Percentiles rank a stretch among this genome's conserved stretches.
phyloP scores from a whole-genome alignment of 2,113 vertebrate genomes.

The Phylloscopus whistleri region DNA sequence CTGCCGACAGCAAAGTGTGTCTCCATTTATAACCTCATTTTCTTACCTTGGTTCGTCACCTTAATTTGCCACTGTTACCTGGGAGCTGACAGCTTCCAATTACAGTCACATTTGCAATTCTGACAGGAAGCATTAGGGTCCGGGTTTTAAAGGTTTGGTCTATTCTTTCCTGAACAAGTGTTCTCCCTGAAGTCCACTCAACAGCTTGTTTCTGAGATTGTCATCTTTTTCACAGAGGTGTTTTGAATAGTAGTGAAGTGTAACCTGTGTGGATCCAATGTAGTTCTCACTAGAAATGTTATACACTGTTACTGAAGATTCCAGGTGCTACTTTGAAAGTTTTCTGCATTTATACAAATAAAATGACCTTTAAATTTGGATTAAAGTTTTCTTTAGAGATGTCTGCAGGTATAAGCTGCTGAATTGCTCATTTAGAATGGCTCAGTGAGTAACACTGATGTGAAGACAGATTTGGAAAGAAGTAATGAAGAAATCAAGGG shows the following conservation, averaged over 20 bases:
- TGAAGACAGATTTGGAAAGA: neutral
- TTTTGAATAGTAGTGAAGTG: neutral
- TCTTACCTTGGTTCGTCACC: conserved; percentile 25
- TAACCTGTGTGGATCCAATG: neutral
- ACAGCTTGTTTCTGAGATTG: neutral
- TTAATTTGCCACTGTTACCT: conserved; percentile 30
- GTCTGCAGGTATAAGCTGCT: neutral
- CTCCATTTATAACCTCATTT: conserved; percentile 21
- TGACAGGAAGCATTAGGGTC: neutral
- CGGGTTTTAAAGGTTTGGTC: neutral
- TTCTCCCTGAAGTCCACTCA: neutral
- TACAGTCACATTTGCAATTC: conserved; percentile 43
- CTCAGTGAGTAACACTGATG: neutral
- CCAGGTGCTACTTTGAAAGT: neutral
- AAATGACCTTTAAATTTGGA: neutral
- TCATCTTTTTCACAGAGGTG: neutral
- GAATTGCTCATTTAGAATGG: neutral
- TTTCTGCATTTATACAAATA: neutral
- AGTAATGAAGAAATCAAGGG: neutral
- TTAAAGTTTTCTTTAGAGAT: neutral
- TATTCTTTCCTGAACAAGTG: conserved; percentile 13
- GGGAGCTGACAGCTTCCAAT: conserved; percentile 38
- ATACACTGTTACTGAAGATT: neutral
- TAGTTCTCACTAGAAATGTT: neutral
- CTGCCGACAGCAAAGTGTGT: neutral